A percentile compares a stretch with the other conserved stretches of the same genome.
These are phyloP conservation scores for Philaethria dido DNA, from an alignment of 2,888 invertebrate genomes.

Conservation along the genomic window DNA sequence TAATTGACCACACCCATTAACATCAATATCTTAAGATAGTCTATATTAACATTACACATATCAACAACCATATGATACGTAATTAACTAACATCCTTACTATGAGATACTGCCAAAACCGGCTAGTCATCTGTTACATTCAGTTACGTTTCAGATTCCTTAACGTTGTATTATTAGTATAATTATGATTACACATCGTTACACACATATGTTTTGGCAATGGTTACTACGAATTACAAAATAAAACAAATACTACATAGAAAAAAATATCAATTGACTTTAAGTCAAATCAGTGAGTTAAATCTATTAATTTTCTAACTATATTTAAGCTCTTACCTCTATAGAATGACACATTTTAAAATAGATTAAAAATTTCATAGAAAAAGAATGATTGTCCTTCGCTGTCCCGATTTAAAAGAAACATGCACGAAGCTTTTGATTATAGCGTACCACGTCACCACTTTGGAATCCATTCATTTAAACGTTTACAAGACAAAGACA, in stretches of 20 bases:
- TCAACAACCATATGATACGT: slow-evolving; percentile 77
- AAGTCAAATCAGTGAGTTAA: slow-evolving; percentile 65
- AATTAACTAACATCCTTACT: slow-evolving; percentile 68
- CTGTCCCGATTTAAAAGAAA: slow-evolving; percentile 32
- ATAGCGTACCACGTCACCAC: slow-evolving; percentile 27
- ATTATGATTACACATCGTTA: slow-evolving; percentile 33
- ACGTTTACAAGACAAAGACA: slow-evolving; percentile 31
- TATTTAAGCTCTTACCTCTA: slow-evolving; percentile 27
- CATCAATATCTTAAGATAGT: slow-evolving; percentile 57
- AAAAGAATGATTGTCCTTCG: slow-evolving; percentile 7
- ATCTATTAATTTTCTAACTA: slow-evolving; percentile 57
- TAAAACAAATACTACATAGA: slow-evolving; percentile 59
- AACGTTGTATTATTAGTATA: slow-evolving; percentile 23
- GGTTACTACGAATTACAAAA: slow-evolving; percentile 63
- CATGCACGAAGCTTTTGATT: slow-evolving; percentile 14
- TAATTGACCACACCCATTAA: slow-evolving; percentile 80
- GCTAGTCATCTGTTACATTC: slow-evolving; percentile 56
- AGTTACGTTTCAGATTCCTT: slow-evolving; percentile 47
- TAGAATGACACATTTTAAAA: slow-evolving; percentile 23
- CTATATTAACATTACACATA: slow-evolving; percentile 61
- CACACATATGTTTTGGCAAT: slow-evolving; percentile 66
- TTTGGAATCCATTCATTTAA: slow-evolving; percentile 24
- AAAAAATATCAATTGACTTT: slow-evolving; percentile 66
- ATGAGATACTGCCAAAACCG: slow-evolving; percentile 71
- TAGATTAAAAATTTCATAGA: slow-evolving; percentile 1